Evolutionary conservation across 1,140 invertebrate genomes (phyloP).

Genomic region (Aphidius ervi): DNA sequence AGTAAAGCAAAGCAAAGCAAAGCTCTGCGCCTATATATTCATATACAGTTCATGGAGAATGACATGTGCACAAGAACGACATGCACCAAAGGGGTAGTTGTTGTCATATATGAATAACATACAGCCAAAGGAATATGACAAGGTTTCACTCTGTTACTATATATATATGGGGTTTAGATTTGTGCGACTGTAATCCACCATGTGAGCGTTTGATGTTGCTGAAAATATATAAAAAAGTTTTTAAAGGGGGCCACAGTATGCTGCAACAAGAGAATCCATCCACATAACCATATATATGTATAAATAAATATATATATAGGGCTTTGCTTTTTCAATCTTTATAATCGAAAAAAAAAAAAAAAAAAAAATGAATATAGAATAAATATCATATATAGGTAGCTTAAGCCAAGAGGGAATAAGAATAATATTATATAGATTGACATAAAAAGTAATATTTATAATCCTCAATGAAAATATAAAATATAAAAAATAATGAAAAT

Average conservation of each 20-base stretch:
- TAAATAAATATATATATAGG: too few species aligned
- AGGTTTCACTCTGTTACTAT: background rate
- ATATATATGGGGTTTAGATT: constrained; percentile 4
- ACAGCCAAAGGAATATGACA: constrained; percentile 4
- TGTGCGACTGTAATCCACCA: constrained; percentile 28
- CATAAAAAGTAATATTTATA: too few species aligned
- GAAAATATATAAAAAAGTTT: constrained; percentile 25
- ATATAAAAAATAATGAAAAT: too few species aligned
- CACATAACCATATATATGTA: too few species aligned
- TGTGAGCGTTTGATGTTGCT: constrained; percentile 37
- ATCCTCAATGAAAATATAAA: too few species aligned
- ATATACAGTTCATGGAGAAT: constrained; percentile 27
- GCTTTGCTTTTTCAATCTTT: too few species aligned
- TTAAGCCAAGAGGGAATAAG: too few species aligned
- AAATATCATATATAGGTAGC: too few species aligned
- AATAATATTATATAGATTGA: too few species aligned
- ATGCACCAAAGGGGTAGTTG: constrained; percentile 9
- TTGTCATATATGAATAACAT: background rate
- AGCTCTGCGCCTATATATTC: constrained; percentile 26
- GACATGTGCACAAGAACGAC: constrained; percentile 32
- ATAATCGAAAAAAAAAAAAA: too few species aligned
- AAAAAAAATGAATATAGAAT: too few species aligned
- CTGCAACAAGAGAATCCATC: too few species aligned
- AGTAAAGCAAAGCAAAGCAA: constrained; percentile 20
- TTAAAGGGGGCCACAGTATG: background rate